Percentiles rank a stretch among this genome's conserved stretches.
These are phyloP conservation scores for Psittacula echo DNA, from an alignment of 2,797 vertebrate species.

Conservation along the genomic window DNA sequence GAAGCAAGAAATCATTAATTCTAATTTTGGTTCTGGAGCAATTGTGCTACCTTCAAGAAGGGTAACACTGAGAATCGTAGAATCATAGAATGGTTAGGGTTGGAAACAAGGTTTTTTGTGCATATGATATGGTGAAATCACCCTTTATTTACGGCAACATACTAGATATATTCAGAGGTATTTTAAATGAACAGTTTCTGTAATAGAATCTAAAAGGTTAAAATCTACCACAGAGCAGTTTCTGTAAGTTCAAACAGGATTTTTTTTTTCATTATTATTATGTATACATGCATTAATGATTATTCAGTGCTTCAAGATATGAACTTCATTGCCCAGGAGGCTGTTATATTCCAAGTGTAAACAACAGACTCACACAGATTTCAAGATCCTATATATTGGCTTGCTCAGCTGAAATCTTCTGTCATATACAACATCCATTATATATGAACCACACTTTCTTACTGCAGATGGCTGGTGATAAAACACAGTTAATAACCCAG, in stretches of 20 bases:
- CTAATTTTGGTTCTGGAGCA: constrained; percentile 47
- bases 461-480: constrained; percentile 34
- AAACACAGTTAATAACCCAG: constrained; percentile 38
- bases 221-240: neutral
- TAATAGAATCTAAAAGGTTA: neutral
- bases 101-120: neutral
- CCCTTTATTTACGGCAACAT: neutral
- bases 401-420: constrained; percentile 22
- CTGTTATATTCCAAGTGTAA: constrained; percentile 29
- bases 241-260: neutral
- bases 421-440: constrained; percentile 37
- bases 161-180: neutral
- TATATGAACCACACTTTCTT: constrained; percentile 53
- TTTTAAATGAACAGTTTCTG: constrained; percentile 1
- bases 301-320: constrained; percentile 38
- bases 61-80: constrained; percentile 14
- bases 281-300: neutral
- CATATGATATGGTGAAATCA: constrained; percentile 41
- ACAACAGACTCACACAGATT: constrained; percentile 41
- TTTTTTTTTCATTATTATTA: neutral
- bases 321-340: constrained; percentile 28
- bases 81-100: neutral
- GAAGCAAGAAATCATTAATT: constrained; percentile 58
- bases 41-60: constrained; percentile 40
- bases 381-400: neutral